Conservation (phyloP, 2,888 invertebrate genomes). For the Ormia ochracea region DNA sequence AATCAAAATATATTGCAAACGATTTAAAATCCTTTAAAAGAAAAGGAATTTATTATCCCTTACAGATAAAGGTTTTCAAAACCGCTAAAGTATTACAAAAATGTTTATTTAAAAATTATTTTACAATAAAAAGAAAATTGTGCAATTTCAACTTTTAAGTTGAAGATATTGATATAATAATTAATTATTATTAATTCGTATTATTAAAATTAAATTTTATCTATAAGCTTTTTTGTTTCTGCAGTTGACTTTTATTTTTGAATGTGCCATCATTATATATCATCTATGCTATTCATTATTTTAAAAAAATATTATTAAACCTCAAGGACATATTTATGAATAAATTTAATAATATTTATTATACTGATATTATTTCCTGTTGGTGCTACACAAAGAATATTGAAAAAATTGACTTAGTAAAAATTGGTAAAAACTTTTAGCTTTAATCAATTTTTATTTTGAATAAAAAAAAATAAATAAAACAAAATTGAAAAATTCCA, state of each 20-base stretch:
- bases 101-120: conserved; percentile 25
- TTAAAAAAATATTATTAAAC: no score
- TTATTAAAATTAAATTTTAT: conserved; percentile 18
- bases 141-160: conserved; percentile 66
- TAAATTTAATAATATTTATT: no score
- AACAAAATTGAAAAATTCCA: no score
- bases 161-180: conserved; percentile 54
- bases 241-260: conserved; percentile 9
- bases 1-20: background rate
- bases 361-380: no score
- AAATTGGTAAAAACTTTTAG: no score
- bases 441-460: no score
- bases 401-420: no score
- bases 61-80: conserved; percentile 64
- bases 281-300: no score
- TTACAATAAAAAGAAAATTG: conserved; percentile 46
- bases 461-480: no score
- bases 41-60: conserved; percentile 35
- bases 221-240: background rate
- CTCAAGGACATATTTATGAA: no score
- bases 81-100: conserved; percentile 54
- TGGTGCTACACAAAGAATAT: no score
- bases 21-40: conserved; percentile 23
- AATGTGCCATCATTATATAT: conserved; percentile 44
- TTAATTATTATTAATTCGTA: no score